Evolutionary conservation across 1,140 invertebrate species (phyloP).

Genomic region (Bombus picipes): DNA sequence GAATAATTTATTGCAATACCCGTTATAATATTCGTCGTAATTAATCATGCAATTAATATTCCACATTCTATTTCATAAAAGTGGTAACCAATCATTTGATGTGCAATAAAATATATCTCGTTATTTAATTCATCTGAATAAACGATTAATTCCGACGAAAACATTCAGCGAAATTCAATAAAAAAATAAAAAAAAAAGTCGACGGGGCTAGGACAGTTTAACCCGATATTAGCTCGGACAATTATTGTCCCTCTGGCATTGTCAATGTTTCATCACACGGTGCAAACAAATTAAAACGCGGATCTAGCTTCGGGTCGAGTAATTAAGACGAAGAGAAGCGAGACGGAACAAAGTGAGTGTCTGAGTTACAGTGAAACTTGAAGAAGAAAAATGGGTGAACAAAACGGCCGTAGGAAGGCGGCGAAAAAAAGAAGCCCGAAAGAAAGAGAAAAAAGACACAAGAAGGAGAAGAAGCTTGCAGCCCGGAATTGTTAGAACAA

Average conservation of each 20-base stretch:
- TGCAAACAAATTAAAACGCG: slow-evolving; percentile 41
- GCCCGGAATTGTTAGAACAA: neutral
- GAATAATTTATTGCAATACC: neutral
- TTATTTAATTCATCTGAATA: neutral
- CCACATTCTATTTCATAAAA: neutral
- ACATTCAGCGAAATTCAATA: no score
- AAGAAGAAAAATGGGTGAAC: slow-evolving; percentile 5
- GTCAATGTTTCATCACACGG: neutral
- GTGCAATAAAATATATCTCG: neutral
- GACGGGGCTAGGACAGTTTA: neutral
- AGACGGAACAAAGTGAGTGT: neutral
- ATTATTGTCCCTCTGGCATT: neutral
- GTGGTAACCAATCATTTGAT: neutral
- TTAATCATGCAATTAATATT: neutral
- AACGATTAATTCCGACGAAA: neutral
- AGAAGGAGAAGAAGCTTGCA: neutral
- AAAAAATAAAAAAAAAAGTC: neutral
- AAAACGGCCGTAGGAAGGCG: neutral
- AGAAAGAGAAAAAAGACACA: neutral
- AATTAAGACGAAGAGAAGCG: slow-evolving; percentile 37
- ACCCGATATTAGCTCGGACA: neutral
- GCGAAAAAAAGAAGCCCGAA: neutral
- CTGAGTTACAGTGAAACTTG: neutral
- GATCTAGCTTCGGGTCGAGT: neutral
- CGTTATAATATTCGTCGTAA: neutral